Conservation (phyloP, 2,113 vertebrate species). For the Barbus barbus region DNA sequence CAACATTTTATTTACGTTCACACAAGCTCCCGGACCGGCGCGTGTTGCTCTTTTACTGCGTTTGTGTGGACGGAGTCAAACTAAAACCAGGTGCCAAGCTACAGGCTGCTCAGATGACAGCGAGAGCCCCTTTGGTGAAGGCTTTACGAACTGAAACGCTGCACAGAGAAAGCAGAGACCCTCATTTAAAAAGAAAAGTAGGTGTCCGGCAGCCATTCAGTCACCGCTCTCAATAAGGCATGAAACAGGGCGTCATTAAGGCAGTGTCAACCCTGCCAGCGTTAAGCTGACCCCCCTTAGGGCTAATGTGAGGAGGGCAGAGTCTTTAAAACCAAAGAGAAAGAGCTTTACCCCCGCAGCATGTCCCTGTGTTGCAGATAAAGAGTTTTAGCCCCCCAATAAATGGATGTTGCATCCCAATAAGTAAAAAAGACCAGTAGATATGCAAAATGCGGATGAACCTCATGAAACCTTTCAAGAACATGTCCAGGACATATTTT, state of each 20-base stretch:
- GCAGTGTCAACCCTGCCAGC: constrained; percentile 48
- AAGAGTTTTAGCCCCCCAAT: constrained; percentile 20
- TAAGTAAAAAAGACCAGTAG: constrained; percentile 20
- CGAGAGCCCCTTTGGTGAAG: constrained; percentile 36
- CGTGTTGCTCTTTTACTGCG: constrained; percentile 13
- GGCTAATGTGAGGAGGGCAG: constrained; percentile 41
- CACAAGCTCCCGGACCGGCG: not conserved
- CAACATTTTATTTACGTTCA: constrained; percentile 28
- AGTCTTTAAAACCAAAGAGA: constrained; percentile 45
- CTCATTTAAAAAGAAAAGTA: constrained; percentile 31
- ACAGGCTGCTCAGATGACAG: constrained; percentile 30
- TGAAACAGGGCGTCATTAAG: constrained; percentile 58
- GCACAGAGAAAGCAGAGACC: constrained; percentile 30
- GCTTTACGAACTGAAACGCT: constrained; percentile 27
- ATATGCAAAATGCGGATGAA: not conserved
- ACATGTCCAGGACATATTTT: constrained; percentile 19
- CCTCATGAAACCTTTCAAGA: constrained; percentile 5
- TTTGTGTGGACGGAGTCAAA: constrained; percentile 29
- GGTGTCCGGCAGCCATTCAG: constrained; percentile 41
- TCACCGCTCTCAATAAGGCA: constrained; percentile 57
- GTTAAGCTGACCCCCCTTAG: constrained; percentile 40
- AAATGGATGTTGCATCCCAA: not conserved
- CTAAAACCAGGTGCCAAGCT: constrained; percentile 33
- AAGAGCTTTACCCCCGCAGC: not conserved
- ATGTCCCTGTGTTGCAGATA: constrained; percentile 11